phyloP scores from a whole-genome alignment of 2,113 vertebrate genomes.

The Suricata suricatta region DNA sequence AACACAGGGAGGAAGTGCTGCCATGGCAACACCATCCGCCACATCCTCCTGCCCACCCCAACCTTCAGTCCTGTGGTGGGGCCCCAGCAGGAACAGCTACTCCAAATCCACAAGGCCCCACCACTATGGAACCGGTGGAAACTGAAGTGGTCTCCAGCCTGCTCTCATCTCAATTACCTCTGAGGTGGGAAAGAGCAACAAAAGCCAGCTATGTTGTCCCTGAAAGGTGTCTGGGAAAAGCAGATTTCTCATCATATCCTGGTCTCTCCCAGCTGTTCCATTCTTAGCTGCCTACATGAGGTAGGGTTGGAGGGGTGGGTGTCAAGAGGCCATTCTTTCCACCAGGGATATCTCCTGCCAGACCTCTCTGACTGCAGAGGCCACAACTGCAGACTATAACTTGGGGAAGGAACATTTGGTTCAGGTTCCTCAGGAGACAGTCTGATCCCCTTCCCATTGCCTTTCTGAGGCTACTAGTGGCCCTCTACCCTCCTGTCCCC shows the following conservation, averaged over 20 bases:
- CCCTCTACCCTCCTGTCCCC: neutral
- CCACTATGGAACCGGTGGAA: neutral
- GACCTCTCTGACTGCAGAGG: neutral
- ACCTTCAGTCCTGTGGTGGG: slow-evolving; percentile 67
- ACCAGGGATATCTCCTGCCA: neutral
- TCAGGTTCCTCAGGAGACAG: neutral
- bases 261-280: neutral
- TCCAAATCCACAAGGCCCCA: slow-evolving; percentile 26
- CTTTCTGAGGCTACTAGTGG: neutral
- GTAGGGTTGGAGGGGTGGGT: neutral
- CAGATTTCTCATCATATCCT: neutral
- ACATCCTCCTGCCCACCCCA: slow-evolving; percentile 78
- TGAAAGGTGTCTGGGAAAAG: neutral
- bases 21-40: slow-evolving; percentile 80
- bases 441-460: neutral
- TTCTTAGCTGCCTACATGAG: neutral
- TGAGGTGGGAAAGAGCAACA: neutral
- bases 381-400: neutral
- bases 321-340: neutral
- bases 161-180: neutral
- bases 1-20: slow-evolving; percentile 81
- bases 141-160: neutral
- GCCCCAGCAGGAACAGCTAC: slow-evolving; percentile 48
- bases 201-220: neutral
- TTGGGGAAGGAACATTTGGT: neutral